Evolutionary conservation across 2,888 invertebrate genomes (phyloP), one percentile per base, ranked within the genome.

Genomic region (Drosophila subsilvestris): DNA sequence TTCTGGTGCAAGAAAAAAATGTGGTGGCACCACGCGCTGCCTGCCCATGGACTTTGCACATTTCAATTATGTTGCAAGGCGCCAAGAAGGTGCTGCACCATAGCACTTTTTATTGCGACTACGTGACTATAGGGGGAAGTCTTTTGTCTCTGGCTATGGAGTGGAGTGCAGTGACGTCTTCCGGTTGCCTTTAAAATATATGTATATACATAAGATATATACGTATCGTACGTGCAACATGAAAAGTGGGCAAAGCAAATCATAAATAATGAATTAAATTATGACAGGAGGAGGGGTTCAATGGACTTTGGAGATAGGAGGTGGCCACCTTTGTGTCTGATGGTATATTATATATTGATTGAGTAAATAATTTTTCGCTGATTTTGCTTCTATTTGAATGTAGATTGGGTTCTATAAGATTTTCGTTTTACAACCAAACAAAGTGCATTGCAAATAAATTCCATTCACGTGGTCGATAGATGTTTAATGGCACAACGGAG

Each of bases 41-140:
- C 37, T n/a, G 37, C 47, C n/a, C 42, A 10, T 18, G 47, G 61
- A 27, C 45, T 45, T 51, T 27, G 51, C 50, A 47, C 45, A 61
- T 61, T 78, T 56, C 60, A 61, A 55, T 74, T 61, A 44, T 44
- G 54, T 49, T 62, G 47, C 22, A 20, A 49, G 27, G 14, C 22
- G 3, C 44, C 18, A 8, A 1, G 5, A 25, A 25, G 25, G 25
- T 25, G 25, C 25, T 25, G 5, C 25, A 6, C 25, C 25, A 6
- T 0, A 25, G 25, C 6, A 25, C 5, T 6, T 25, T 25, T 25
- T 25, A 25, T 3, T 17, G 25, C 4, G 14, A 20, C 51, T 74
- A 72, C 67, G 77, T 79, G 77, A 68, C 63, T 47, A n/a, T n/a
- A n/a, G 57, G 6, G 14, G 48, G 27, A 17, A 25, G 47, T 20